phyloP scores from a whole-genome alignment of 1,140 invertebrate genomes.

The Listronotus bonariensis region DNA sequence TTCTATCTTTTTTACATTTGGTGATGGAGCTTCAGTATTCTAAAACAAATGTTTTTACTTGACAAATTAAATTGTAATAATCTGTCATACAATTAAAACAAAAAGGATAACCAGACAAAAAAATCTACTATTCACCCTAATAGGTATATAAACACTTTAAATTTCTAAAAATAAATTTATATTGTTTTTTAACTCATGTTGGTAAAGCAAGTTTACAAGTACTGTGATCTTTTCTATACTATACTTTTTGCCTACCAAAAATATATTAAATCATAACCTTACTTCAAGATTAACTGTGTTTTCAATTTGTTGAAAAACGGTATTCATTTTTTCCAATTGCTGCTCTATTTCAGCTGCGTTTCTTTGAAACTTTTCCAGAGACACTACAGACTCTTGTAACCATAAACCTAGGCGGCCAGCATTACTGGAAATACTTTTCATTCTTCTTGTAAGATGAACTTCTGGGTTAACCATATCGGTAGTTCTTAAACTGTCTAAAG shows the following conservation, averaged over 20 bases:
- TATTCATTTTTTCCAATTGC: slow-evolving; percentile 66
- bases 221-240: no score
- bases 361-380: slow-evolving; percentile 62
- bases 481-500: slow-evolving; percentile 51
- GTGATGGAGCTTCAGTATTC: slow-evolving; percentile 62
- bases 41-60: slow-evolving; percentile 41
- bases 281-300: slow-evolving; percentile 39
- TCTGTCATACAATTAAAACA: no score
- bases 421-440: slow-evolving; percentile 45
- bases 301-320: slow-evolving; percentile 62
- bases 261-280: slow-evolving; percentile 9
- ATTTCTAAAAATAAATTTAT: no score
- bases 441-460: slow-evolving; percentile 52
- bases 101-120: no score
- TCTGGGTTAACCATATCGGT: slow-evolving; percentile 53
- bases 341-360: slow-evolving; percentile 68
- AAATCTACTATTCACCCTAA: no score
- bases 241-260: no score
- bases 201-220: no score
- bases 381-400: slow-evolving; percentile 60
- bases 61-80: no score
- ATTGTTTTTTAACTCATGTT: no score
- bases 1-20: slow-evolving; percentile 70
- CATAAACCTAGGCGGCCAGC: slow-evolving; percentile 48
- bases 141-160: no score